These are phyloP conservation scores for Lasioglossum villosulum DNA, from an alignment of 2,888 invertebrate genomes.

Conservation along the genomic window DNA sequence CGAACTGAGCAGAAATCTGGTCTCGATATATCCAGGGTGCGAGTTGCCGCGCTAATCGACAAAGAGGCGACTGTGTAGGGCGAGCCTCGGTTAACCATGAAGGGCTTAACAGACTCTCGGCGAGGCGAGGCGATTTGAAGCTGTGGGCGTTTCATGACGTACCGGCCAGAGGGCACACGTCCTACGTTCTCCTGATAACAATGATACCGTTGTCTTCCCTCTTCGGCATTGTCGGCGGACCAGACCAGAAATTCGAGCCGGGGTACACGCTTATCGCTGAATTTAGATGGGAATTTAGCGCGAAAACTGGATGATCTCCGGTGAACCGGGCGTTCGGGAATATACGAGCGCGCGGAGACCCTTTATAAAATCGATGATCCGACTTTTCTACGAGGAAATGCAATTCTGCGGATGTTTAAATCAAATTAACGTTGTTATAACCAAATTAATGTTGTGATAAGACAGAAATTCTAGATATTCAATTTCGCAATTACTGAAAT, in stretches of 20 bases:
- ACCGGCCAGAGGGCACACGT: constrained; percentile 56
- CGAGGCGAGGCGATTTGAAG: constrained; percentile 66
- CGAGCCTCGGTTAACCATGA: constrained; percentile 71
- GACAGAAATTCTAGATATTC: too few relatives aligned
- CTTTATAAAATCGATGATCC: too few relatives aligned
- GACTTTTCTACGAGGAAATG: too few relatives aligned
- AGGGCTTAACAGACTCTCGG: constrained; percentile 71
- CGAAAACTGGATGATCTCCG: constrained; percentile 14
- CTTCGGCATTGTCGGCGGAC: constrained; percentile 36
- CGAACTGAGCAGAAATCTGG: constrained; percentile 60
- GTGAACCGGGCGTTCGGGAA: not conserved
- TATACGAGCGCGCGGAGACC: not conserved
- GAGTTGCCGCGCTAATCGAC: constrained; percentile 71
- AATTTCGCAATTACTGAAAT: too few relatives aligned
- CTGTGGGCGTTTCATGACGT: constrained; percentile 60
- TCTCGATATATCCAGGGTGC: constrained; percentile 49
- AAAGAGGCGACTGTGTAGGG: constrained; percentile 77
- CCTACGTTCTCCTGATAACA: constrained; percentile 71
- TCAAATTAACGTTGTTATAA: too few relatives aligned
- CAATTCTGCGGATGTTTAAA: too few relatives aligned
- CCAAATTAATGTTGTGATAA: too few relatives aligned
- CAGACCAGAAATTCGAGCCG: constrained; percentile 24
- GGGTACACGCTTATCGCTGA: constrained; percentile 31
- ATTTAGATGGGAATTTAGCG: constrained; percentile 51
- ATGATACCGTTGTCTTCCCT: constrained; percentile 76